These are phyloP conservation scores for Cygnus atratus DNA, from an alignment of 2,113 vertebrate species.

Conservation along the genomic window DNA sequence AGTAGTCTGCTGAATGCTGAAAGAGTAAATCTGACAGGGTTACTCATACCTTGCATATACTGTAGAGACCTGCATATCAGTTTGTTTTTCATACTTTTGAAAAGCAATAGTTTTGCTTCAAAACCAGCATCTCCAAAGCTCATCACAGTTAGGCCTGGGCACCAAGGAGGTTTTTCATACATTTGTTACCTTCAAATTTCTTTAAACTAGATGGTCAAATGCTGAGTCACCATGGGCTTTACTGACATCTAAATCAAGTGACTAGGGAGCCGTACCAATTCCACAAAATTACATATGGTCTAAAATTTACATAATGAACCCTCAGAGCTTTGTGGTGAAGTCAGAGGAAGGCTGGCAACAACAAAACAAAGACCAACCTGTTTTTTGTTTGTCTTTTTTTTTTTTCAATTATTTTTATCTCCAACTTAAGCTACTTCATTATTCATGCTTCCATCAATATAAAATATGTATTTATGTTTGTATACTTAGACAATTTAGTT, in stretches of 20 bases:
- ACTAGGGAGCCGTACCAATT: neutral
- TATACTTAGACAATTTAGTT: neutral
- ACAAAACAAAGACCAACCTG: neutral
- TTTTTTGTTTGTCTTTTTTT: neutral
- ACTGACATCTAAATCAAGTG: neutral
- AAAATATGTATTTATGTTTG: neutral
- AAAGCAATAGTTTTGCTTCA: constrained; percentile 43
- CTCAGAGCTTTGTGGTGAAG: neutral
- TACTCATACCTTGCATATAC: constrained; percentile 60
- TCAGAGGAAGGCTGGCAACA: neutral
- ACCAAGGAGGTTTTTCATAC: neutral
- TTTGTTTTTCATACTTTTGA: constrained; percentile 48
- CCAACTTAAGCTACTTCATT: neutral
- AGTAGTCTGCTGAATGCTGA: constrained; percentile 75
- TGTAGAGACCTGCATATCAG: constrained; percentile 26
- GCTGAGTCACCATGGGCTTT: neutral
- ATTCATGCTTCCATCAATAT: neutral
- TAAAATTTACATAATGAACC: neutral
- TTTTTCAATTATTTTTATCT: neutral
- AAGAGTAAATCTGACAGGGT: constrained; percentile 72
- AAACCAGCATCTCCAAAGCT: constrained; percentile 11
- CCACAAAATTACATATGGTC: neutral
- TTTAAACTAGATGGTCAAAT: neutral
- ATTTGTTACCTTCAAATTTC: neutral
- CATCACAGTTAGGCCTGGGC: neutral